Conservation (phyloP, 2,888 invertebrate genomes). For the Eutolmus rufibarbis region DNA sequence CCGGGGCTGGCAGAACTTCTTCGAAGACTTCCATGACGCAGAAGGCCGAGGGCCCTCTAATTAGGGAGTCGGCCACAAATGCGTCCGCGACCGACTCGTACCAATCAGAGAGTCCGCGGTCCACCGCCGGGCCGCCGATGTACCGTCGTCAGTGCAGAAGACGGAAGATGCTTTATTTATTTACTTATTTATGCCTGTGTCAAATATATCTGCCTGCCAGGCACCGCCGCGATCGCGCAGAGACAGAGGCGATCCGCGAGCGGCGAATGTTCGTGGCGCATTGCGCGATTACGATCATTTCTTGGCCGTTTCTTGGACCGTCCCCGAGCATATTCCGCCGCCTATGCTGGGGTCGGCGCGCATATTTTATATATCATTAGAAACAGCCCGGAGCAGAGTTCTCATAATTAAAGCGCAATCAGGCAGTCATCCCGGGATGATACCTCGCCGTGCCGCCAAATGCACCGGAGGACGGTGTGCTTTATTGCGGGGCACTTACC, state of each 20-base stretch:
- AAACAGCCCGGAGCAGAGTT: slow-evolving; percentile 42
- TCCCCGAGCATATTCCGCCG: neutral
- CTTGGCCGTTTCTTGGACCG: neutral
- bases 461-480: slow-evolving; percentile 14
- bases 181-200: slow-evolving; percentile 40
- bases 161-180: slow-evolving; percentile 40
- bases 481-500: slow-evolving; percentile 35
- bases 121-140: neutral
- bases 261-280: neutral
- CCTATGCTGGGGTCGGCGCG: neutral
- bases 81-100: neutral
- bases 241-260: neutral
- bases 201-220: slow-evolving; percentile 37
- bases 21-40: slow-evolving; percentile 9
- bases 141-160: slow-evolving; percentile 24
- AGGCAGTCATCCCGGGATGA: slow-evolving; percentile 43
- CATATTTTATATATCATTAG: slow-evolving; percentile 43
- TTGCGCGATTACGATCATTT: slow-evolving; percentile 7
- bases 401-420: slow-evolving; percentile 50
- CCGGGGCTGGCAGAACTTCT: neutral
- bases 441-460: slow-evolving; percentile 1
- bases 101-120: neutral
- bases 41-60: slow-evolving; percentile 26
- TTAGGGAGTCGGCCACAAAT: slow-evolving; percentile 19
- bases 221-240: neutral